Evolutionary conservation across 1,140 invertebrate genomes (phyloP).

Genomic region (Drosophila littoralis): DNA sequence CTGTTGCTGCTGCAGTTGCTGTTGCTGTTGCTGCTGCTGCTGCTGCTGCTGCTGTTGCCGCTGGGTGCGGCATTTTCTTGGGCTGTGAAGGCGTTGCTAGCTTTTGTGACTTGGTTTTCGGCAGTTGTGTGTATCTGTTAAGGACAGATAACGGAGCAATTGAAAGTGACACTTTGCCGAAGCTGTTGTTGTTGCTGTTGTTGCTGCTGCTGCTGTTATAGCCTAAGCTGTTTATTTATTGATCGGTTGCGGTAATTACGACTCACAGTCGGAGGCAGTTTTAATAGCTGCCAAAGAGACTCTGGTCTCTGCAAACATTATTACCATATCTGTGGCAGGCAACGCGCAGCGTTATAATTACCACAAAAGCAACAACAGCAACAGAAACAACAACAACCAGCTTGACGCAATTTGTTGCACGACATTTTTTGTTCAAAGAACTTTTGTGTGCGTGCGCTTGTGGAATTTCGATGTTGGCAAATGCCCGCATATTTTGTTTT

Average conservation of each 20-base stretch:
- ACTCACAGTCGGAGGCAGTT: slow-evolving; percentile 34
- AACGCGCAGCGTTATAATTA: slow-evolving; percentile 72
- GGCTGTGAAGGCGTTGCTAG: slow-evolving; percentile 49
- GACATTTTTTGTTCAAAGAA: slow-evolving; percentile 67
- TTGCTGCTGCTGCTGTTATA: slow-evolving; percentile 28
- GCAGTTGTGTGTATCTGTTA: slow-evolving; percentile 34
- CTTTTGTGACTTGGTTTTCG: slow-evolving; percentile 38
- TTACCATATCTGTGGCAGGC: slow-evolving; percentile 72
- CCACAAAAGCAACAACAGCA: slow-evolving; percentile 48
- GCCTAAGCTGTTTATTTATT: slow-evolving; percentile 74
- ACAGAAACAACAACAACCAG: slow-evolving; percentile 8
- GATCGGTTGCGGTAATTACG: slow-evolving; percentile 68
- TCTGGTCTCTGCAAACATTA: slow-evolving; percentile 46
- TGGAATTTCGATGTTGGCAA: slow-evolving; percentile 67
- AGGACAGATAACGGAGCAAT: slow-evolving; percentile 56
- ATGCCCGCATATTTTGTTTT: slow-evolving; percentile 24
- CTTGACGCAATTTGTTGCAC: slow-evolving; percentile 66
- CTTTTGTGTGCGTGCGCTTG: slow-evolving; percentile 38
- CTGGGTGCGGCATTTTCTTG: slow-evolving; percentile 61
- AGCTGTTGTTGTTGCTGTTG: slow-evolving; percentile 15
- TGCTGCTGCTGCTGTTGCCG: slow-evolving; percentile 34
- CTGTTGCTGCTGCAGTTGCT: slow-evolving; percentile 51
- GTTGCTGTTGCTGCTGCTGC: slow-evolving; percentile 22
- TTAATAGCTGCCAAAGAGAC: slow-evolving; percentile 31
- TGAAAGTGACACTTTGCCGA: slow-evolving; percentile 68